These are phyloP conservation scores for Ivindomyrus marchei DNA, from an alignment of 2,113 vertebrate species.

Conservation along the genomic window DNA sequence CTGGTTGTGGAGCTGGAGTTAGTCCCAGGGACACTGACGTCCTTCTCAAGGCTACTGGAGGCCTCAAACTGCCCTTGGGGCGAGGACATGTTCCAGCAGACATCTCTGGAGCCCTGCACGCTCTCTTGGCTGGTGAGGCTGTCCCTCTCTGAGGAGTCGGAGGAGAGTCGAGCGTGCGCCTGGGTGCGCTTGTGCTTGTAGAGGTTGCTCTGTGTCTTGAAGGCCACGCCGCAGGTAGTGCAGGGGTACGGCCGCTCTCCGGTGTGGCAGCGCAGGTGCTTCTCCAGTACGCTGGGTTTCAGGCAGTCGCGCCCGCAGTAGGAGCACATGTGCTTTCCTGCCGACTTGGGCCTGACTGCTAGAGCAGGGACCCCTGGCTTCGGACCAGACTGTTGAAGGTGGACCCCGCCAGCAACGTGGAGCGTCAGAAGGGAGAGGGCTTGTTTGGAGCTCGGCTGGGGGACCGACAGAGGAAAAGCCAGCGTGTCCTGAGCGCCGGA, in stretches of 20 bases:
- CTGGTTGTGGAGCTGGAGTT: not conserved
- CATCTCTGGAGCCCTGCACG: slow-evolving; percentile 48
- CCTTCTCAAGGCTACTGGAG: slow-evolving; percentile 33
- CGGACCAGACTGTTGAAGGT: slow-evolving; percentile 45
- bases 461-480: slow-evolving; percentile 48
- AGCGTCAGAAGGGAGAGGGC: slow-evolving; percentile 66
- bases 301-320: slow-evolving; percentile 90
- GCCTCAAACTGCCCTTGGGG: slow-evolving; percentile 42
- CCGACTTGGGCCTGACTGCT: slow-evolving; percentile 59
- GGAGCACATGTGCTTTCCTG: slow-evolving; percentile 78
- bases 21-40: not conserved
- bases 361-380: slow-evolving; percentile 29
- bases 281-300: slow-evolving; percentile 94
- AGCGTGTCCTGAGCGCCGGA: slow-evolving; percentile 44
- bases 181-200: slow-evolving; percentile 93
- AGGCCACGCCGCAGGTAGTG: slow-evolving; percentile 79
- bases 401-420: slow-evolving; percentile 70
- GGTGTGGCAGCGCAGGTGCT: slow-evolving; percentile 92
- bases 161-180: slow-evolving; percentile 74
- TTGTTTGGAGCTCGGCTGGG: slow-evolving; percentile 54
- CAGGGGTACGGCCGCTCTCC: slow-evolving; percentile 92
- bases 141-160: slow-evolving; percentile 60
- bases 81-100: slow-evolving; percentile 38
- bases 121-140: slow-evolving; percentile 52
- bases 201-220: slow-evolving; percentile 97